These are phyloP conservation scores for Vanessa cardui DNA, from an alignment of 2,888 invertebrate genomes.

Conservation along the genomic window DNA sequence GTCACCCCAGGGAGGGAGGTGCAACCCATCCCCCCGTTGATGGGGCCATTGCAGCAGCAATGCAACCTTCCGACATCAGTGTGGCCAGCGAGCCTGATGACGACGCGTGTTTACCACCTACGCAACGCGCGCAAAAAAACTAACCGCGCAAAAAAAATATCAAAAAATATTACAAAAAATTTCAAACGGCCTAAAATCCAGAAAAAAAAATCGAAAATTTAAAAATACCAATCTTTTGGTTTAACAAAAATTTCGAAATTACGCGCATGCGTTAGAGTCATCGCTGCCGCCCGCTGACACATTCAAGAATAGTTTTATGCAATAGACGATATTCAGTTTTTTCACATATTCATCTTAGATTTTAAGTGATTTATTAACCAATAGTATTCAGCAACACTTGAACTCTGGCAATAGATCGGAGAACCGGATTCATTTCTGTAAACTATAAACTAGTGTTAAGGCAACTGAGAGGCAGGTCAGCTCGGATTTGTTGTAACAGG, in stretches of 20 bases:
- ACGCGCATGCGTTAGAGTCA: slow-evolving; percentile 75
- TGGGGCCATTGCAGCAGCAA: slow-evolving; percentile 67
- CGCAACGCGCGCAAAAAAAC: slow-evolving; percentile 75
- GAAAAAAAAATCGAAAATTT: slow-evolving; percentile 53
- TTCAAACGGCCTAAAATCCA: slow-evolving; percentile 61
- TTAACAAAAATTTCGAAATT: slow-evolving; percentile 70
- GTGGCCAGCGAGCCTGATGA: slow-evolving; percentile 78
- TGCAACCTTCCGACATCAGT: slow-evolving; percentile 76
- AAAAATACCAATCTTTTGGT: slow-evolving; percentile 69
- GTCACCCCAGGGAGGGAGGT: slow-evolving; percentile 49
- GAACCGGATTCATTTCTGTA: slow-evolving; percentile 74
- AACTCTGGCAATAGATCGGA: slow-evolving; percentile 65
- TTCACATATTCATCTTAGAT: slow-evolving; percentile 77
- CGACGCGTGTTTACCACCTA: slow-evolving; percentile 81
- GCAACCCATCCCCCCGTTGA: slow-evolving; percentile 57
- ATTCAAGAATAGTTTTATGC: slow-evolving; percentile 80
- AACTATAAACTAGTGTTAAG: slow-evolving; percentile 78
- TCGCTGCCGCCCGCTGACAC: slow-evolving; percentile 75
- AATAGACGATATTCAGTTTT: slow-evolving; percentile 77
- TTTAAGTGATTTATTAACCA: slow-evolving; percentile 75
- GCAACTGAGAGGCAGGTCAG: slow-evolving; percentile 75
- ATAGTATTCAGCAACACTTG: slow-evolving; percentile 82
- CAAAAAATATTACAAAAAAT: slow-evolving; percentile 48
- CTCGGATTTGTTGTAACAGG: slow-evolving; percentile 76
- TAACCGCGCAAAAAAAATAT: slow-evolving; percentile 56